Conservation (phyloP, 1,140 invertebrate species). For the Lysiphlebus fabarum region DNA sequence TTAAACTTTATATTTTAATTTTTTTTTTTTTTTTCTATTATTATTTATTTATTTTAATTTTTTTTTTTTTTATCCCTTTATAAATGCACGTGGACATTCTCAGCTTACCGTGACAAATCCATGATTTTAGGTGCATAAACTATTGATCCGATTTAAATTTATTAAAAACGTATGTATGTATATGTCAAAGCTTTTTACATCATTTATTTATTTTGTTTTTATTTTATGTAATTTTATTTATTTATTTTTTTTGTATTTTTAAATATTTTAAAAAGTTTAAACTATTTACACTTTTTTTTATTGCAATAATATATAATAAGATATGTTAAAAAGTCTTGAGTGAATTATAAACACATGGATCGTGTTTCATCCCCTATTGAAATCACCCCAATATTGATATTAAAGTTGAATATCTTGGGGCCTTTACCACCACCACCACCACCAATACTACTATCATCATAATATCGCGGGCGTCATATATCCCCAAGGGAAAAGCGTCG, state of each 20-base stretch:
- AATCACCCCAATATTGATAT: constrained; percentile 45
- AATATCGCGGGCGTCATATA: constrained; percentile 7
- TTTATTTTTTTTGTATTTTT: not conserved
- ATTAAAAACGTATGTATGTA: constrained; percentile 51
- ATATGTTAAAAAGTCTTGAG: constrained; percentile 4
- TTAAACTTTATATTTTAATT: too few species aligned
- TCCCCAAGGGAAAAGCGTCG: constrained; percentile 36
- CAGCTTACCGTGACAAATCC: constrained; percentile 56
- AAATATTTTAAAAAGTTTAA: not conserved
- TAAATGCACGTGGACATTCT: constrained; percentile 52
- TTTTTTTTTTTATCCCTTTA: too few species aligned
- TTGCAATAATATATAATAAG: too few species aligned
- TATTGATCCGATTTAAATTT: constrained; percentile 55
- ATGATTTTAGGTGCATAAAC: constrained; percentile 55
- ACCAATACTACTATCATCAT: too few species aligned
- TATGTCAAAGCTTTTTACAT: constrained; percentile 23
- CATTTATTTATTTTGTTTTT: not conserved
- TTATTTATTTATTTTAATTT: too few species aligned
- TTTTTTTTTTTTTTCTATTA: too few species aligned
- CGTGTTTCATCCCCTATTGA: constrained; percentile 23
- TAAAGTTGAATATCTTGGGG: constrained; percentile 42
- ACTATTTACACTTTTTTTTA: too few species aligned
- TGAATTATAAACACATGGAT: constrained; percentile 2
- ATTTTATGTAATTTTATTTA: constrained; percentile 2
- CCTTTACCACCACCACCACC: constrained; percentile 6